Evolutionary conservation across 2,797 vertebrate genomes (phyloP).

Genomic region (Scarus forsteni): DNA sequence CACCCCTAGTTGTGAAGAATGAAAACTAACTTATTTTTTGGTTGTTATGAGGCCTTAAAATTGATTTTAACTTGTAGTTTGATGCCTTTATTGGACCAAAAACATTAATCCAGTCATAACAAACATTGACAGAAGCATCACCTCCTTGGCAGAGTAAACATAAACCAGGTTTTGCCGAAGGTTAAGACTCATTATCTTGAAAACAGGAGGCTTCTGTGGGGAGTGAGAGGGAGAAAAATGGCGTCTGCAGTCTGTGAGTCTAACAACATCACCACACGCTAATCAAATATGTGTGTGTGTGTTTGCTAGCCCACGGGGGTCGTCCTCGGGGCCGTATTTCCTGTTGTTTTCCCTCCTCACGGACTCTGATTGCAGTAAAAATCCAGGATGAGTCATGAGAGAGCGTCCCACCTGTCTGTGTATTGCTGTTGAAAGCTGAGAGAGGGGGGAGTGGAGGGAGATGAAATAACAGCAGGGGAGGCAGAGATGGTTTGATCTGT

Average conservation of each 20-base stretch:
- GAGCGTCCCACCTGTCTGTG: constrained; percentile 16
- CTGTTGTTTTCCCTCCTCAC: constrained; percentile 8
- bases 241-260: neutral
- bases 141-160: too few species aligned
- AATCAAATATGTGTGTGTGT: neutral
- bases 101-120: too few species aligned
- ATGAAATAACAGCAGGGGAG: constrained; percentile 5
- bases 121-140: too few species aligned
- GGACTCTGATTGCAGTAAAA: constrained; percentile 6
- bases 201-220: neutral
- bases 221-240: neutral
- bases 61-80: too few species aligned
- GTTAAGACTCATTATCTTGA: too few species aligned
- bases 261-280: constrained; percentile 4
- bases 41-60: too few species aligned
- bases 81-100: too few species aligned
- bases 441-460: neutral
- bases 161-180: neutral
- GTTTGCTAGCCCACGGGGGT: constrained; percentile 1
- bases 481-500: constrained; percentile 18
- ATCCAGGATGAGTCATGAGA: constrained; percentile 32
- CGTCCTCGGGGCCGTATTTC: neutral
- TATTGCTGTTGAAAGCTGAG: constrained; percentile 39
- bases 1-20: too few species aligned
- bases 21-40: too few species aligned